Conservation (phyloP, 2,888 invertebrate species). For the Tolmerus cingulatus region DNA sequence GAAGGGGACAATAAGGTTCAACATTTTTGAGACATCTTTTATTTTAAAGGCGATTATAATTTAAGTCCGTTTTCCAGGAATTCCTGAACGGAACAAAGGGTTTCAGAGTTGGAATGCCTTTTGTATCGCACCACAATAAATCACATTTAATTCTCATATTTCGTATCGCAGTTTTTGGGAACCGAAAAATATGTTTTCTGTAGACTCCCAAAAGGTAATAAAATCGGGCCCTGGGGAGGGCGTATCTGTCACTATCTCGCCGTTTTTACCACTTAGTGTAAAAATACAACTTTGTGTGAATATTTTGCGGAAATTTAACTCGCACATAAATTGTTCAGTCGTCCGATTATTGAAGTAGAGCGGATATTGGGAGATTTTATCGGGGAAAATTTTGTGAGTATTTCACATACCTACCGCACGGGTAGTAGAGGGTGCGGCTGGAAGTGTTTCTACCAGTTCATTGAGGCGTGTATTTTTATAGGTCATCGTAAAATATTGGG, state of each 20-base stretch:
- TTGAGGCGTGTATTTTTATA: slow-evolving; percentile 33
- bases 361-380: slow-evolving; percentile 41
- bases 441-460: slow-evolving; percentile 24
- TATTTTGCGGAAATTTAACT: slow-evolving; percentile 43
- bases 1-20: not conserved
- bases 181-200: slow-evolving; percentile 11
- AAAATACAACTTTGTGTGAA: slow-evolving; percentile 40
- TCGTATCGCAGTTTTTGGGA: slow-evolving; percentile 6
- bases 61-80: not conserved
- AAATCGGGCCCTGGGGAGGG: not conserved
- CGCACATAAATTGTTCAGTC: slow-evolving; percentile 37
- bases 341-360: slow-evolving; percentile 40
- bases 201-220: slow-evolving; percentile 21
- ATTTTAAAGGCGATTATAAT: not conserved
- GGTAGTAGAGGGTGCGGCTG: slow-evolving; percentile 6
- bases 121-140: slow-evolving; percentile 3
- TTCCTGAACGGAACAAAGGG: not conserved
- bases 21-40: not conserved
- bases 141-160: slow-evolving; percentile 35
- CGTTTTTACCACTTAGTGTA: slow-evolving; percentile 31
- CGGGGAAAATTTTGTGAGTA: slow-evolving; percentile 27
- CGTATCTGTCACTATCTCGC: slow-evolving; percentile 31
- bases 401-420: slow-evolving; percentile 22
- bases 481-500: slow-evolving; percentile 37
- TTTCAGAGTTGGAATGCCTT: not conserved